phyloP scores from a whole-genome alignment of 2,797 vertebrate genomes.

The Characodon lateralis region DNA sequence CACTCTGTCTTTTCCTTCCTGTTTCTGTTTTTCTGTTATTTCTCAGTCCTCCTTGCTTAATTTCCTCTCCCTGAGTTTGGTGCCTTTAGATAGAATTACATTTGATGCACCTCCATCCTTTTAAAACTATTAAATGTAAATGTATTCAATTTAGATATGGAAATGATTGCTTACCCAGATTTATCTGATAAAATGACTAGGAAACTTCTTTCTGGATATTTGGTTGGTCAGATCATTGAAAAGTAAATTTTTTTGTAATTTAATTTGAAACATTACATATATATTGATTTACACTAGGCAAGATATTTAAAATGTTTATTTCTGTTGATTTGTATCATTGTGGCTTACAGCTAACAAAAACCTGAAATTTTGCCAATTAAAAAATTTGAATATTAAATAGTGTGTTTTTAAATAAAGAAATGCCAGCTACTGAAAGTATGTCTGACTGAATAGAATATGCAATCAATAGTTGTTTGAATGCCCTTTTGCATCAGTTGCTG shows the following conservation, averaged over 20 bases:
- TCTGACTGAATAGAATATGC: not conserved
- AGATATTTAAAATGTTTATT: not conserved
- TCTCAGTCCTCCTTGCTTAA: slow-evolving; percentile 17
- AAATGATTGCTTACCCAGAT: not conserved
- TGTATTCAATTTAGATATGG: not conserved
- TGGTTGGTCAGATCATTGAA: slow-evolving; percentile 10
- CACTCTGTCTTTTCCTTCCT: slow-evolving; percentile 35
- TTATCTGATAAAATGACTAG: not conserved
- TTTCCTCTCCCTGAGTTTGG: not conserved
- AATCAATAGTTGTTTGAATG: not conserved
- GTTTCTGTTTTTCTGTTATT: slow-evolving; percentile 30
- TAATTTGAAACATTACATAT: not conserved
- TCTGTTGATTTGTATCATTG: not conserved
- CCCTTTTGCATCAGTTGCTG: not conserved
- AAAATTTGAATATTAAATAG: not conserved
- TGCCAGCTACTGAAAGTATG: not conserved
- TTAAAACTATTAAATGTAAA: not conserved
- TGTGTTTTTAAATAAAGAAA: not conserved
- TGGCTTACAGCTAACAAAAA: not conserved
- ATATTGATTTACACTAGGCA: no score
- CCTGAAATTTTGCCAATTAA: not conserved
- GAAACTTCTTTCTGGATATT: slow-evolving; percentile 5
- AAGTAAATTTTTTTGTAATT: not conserved
- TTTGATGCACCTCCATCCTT: not conserved
- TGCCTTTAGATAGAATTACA: not conserved